Evolutionary conservation across 2,113 vertebrate species (phyloP).

Genomic region (Verasper variegatus): DNA sequence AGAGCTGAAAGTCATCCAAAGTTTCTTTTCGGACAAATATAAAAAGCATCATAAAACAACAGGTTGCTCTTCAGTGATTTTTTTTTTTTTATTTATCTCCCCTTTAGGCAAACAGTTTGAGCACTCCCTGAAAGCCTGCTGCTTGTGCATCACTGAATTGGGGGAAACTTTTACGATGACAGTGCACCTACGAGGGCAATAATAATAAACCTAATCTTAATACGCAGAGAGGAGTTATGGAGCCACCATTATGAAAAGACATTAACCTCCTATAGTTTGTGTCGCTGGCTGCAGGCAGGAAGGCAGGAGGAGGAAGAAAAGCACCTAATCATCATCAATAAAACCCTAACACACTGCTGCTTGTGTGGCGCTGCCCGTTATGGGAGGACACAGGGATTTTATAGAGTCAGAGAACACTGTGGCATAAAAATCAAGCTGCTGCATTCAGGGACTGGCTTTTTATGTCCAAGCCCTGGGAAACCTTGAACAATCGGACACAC

Average conservation of each 20-base stretch:
- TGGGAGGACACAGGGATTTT: slow-evolving; percentile 65
- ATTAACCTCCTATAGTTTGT: slow-evolving; percentile 58
- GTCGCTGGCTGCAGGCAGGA: slow-evolving; percentile 49
- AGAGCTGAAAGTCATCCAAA: slow-evolving; percentile 32
- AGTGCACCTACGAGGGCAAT: slow-evolving; percentile 60
- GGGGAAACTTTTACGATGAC: slow-evolving; percentile 61
- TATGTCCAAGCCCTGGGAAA: slow-evolving; percentile 53
- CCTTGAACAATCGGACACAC: slow-evolving; percentile 50
- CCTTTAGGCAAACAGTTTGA: slow-evolving; percentile 50
- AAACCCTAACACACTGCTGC: slow-evolving; percentile 44
- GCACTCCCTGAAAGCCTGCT: slow-evolving; percentile 15
- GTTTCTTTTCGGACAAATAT: slow-evolving; percentile 51
- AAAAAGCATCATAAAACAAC: slow-evolving; percentile 65
- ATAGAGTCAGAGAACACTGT: slow-evolving; percentile 61
- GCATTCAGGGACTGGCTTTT: slow-evolving; percentile 46
- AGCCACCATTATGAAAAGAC: slow-evolving; percentile 46
- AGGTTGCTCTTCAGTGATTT: slow-evolving; percentile 55
- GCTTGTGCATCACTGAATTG: slow-evolving; percentile 29
- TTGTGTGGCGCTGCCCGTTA: slow-evolving; percentile 53
- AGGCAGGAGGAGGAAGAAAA: slow-evolving; percentile 49
- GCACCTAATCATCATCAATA: slow-evolving; percentile 67
- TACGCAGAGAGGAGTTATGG: slow-evolving; percentile 55
- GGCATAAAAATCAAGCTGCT: slow-evolving; percentile 61
- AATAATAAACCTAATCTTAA: slow-evolving; percentile 71
- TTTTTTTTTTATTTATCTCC: slow-evolving; percentile 44